phyloP scores from a whole-genome alignment of 2,888 invertebrate species.

The Germaria angustata region DNA sequence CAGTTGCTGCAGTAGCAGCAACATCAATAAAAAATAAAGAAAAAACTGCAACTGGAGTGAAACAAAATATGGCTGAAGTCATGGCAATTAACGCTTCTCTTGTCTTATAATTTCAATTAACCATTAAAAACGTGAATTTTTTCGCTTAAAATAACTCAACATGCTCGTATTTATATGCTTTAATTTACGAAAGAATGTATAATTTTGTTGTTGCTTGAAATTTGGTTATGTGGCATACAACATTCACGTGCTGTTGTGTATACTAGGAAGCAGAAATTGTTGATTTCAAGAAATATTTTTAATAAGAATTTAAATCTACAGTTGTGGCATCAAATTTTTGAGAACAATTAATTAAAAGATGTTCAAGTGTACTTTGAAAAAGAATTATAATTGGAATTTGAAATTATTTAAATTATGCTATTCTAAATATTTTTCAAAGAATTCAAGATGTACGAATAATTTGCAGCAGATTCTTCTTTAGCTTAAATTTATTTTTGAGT shows the following conservation, averaged over 20 bases:
- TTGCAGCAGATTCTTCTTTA: no score
- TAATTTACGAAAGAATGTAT: not conserved
- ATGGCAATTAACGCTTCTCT: slow-evolving; percentile 40
- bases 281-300: not conserved
- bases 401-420: no score
- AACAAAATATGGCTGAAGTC: slow-evolving; percentile 6
- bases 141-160: not conserved
- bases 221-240: not conserved
- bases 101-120: slow-evolving; percentile 54
- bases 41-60: not conserved
- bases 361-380: no score
- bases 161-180: not conserved
- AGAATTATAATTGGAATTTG: no score
- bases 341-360: no score
- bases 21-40: not conserved
- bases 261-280: not conserved
- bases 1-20: slow-evolving; percentile 17
- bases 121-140: not conserved
- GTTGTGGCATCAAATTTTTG: no score
- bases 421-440: no score
- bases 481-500: no score
- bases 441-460: no score
- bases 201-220: not conserved
- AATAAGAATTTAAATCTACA: no score
- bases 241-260: not conserved